Evolutionary conservation across 2,888 invertebrate species (phyloP).

Genomic region (Epistrophe eligans): DNA sequence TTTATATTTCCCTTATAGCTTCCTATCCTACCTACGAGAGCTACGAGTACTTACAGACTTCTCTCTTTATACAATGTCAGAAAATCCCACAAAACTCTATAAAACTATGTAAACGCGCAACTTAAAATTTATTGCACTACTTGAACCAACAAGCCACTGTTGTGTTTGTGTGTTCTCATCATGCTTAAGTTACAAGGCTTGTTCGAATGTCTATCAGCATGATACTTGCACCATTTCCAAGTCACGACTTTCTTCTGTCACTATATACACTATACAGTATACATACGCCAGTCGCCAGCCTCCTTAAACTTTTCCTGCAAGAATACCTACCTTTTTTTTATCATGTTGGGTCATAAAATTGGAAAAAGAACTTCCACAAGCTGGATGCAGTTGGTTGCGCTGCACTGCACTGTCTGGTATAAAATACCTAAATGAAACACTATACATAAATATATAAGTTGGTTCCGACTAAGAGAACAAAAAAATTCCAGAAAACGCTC

Average conservation of each 20-base stretch:
- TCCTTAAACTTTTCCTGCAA: constrained; percentile 15
- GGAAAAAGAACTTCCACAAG: constrained; percentile 20
- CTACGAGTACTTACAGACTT: constrained; percentile 9
- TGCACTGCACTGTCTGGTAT: not conserved
- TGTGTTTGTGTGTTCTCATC: constrained; percentile 31
- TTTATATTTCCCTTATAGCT: not conserved
- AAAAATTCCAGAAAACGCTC: constrained; percentile 51
- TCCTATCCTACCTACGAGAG: no score
- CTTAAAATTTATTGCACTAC: constrained; percentile 58
- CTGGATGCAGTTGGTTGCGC: not conserved
- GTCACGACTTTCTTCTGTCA: constrained; percentile 73
- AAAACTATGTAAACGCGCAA: constrained; percentile 62
- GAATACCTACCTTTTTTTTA: not conserved
- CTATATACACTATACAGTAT: not conserved
- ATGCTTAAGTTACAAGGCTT: constrained; percentile 47
- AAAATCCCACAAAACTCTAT: constrained; percentile 25
- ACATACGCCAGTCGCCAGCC: constrained; percentile 1
- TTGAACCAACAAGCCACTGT: constrained; percentile 55
- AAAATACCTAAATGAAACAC: not conserved
- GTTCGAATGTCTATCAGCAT: constrained; percentile 60
- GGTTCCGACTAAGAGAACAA: constrained; percentile 8
- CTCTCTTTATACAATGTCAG: not conserved
- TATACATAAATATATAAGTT: not conserved
- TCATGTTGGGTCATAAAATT: constrained; percentile 42
- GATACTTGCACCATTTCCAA: constrained; percentile 60